Base-by-base conservation (phyloP, 1,140 invertebrate species). In the Hestina assimilis region DNA sequence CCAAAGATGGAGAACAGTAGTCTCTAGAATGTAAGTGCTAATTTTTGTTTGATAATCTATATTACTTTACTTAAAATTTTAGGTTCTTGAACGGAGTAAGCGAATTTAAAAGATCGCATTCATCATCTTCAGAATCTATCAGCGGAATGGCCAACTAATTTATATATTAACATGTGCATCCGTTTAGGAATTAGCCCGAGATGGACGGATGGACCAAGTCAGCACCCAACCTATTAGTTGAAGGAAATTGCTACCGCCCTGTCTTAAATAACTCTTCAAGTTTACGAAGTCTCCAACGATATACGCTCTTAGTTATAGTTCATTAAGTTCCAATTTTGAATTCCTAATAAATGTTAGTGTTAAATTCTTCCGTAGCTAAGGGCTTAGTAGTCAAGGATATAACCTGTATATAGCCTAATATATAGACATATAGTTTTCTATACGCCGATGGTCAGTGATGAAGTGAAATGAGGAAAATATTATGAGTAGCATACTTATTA, bases 211-310 rank as follows among this genome's bases (percentile, higher is more conserved):
- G 40, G 54, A 35, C 56, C 43, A 60, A 43, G 51, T 60, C 48
- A 35, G 51, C 59, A 43, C 47, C 59, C 57, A 52, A 48, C 50
- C 61, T 58, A 69, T 69, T 66, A 69, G 59, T 59, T 59, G 33
- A 59, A 65, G 66, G 66, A 69, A 69, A 69, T 69, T 69, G 66
- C 63, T 12, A 33, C 38, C 62, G 66, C 57, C 62, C 60, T 46
- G 62, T 66, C 66, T 69, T 69, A 59, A 59, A 61, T 50, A 56
- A 57, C 29, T 55, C 46, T 33, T 45, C 28, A 62, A 53, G 50
- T 47, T 15, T 8, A 35, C 29, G 11, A 46, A 38, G 42, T 54
- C n/a, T 33, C 20, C 2, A 24, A 45, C 15, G 7, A 26, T 12
- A 33, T 11, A 40, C n/a, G n/a, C n/a, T 29, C 23, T 50, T 52